These are phyloP conservation scores for Noctuana brunneofusca DNA, from an alignment of 2,888 invertebrate genomes.

Conservation along the genomic window DNA sequence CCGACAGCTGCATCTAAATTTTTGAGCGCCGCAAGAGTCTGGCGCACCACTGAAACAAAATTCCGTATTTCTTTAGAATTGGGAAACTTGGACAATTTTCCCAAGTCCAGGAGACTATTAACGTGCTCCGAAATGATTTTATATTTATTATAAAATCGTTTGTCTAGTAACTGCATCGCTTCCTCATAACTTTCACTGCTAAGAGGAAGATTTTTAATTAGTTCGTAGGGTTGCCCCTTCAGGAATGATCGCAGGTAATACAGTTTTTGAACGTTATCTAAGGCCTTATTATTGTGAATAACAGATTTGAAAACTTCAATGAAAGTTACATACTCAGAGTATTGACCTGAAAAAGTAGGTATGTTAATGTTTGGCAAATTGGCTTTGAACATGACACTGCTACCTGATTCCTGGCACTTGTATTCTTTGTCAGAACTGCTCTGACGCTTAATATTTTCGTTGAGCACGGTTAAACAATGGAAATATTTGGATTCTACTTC, in stretches of 20 bases:
- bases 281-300: slow-evolving; percentile 22
- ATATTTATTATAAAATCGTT: slow-evolving; percentile 34
- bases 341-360: slow-evolving; percentile 34
- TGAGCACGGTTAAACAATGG: no score
- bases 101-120: no score
- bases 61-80: slow-evolving; percentile 31
- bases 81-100: no score
- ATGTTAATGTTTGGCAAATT: slow-evolving; percentile 26
- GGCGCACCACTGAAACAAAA: slow-evolving; percentile 34
- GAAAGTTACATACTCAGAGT: slow-evolving; percentile 33
- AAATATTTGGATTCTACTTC: no score
- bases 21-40: slow-evolving; percentile 35
- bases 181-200: slow-evolving; percentile 29
- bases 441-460: no score
- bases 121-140: slow-evolving; percentile 33
- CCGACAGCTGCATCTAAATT: slow-evolving; percentile 22
- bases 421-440: no score
- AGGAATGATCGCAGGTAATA: slow-evolving; percentile 35
- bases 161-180: slow-evolving; percentile 28
- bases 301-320: slow-evolving; percentile 32
- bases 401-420: no score
- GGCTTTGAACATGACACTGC: neutral
- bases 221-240: slow-evolving; percentile 32
- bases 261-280: slow-evolving; percentile 33
- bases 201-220: slow-evolving; percentile 38